Evolutionary conservation across 1,140 invertebrate genomes (phyloP).

Genomic region (Adelges cooleyi): DNA sequence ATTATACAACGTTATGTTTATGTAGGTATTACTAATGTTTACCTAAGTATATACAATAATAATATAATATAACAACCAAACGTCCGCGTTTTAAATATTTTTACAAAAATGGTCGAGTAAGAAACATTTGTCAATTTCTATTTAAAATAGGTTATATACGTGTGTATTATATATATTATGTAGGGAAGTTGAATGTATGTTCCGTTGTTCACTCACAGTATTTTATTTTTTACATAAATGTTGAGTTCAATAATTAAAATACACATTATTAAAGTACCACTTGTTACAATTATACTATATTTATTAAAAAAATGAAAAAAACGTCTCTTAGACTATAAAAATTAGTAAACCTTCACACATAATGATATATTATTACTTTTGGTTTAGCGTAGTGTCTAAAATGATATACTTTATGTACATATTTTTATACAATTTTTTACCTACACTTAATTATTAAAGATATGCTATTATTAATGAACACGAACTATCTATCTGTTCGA

Average conservation of each 20-base stretch:
- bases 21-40: too few species aligned
- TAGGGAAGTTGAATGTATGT: conserved; percentile 9
- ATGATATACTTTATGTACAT: conserved; percentile 26
- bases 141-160: too few species aligned
- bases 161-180: background rate
- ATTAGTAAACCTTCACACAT: conserved; percentile 20
- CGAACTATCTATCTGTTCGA: background rate
- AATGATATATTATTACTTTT: too few species aligned
- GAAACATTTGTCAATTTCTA: conserved; percentile 18
- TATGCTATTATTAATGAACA: conserved; percentile 2
- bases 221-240: conserved; percentile 6
- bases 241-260: background rate
- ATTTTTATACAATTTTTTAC: conserved; percentile 28
- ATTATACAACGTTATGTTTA: background rate
- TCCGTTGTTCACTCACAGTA: conserved; percentile 17
- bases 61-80: too few species aligned
- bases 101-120: too few species aligned
- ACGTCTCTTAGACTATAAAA: background rate
- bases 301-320: too few species aligned
- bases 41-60: too few species aligned
- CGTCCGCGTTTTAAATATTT: too few species aligned
- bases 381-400: conserved; percentile 16
- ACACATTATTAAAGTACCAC: conserved; percentile 21
- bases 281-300: conserved; percentile 5
- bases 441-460: background rate